A percentile compares a stretch with the other conserved stretches of the same genome.
Conservation (phyloP, 2,113 vertebrate genomes). For the Axis porcinus region DNA sequence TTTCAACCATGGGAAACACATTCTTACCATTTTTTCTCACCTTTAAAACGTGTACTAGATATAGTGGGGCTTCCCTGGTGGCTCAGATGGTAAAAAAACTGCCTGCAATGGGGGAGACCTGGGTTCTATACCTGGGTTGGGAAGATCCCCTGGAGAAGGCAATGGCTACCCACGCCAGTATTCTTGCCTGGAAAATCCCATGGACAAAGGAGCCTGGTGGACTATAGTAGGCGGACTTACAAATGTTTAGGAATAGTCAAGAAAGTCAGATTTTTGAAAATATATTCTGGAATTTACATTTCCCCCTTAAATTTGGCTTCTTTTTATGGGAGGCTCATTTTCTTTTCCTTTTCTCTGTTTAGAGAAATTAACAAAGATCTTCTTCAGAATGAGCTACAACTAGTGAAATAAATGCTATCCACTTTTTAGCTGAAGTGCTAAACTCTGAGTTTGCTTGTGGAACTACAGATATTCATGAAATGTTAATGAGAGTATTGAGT, state of each 20-base stretch:
- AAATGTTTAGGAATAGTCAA: conserved; percentile 4
- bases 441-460: neutral
- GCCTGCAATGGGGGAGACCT: neutral
- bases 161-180: neutral
- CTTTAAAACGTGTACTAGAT: neutral
- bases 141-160: neutral
- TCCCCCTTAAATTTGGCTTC: neutral
- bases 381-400: neutral
- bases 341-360: neutral
- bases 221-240: neutral
- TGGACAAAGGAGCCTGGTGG: neutral
- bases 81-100: neutral
- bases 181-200: neutral
- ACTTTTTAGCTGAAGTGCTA: neutral
- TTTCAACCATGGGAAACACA: neutral
- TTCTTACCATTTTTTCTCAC: neutral
- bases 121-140: neutral
- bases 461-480: neutral
- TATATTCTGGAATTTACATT: neutral
- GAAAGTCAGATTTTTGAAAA: conserved; percentile 2
- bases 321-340: neutral
- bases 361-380: neutral
- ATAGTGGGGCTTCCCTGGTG: neutral
- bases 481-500: neutral
- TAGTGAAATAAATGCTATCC: neutral